Base-by-base conservation (phyloP, 1,140 invertebrate species). In the Drosophila ananassae region DNA sequence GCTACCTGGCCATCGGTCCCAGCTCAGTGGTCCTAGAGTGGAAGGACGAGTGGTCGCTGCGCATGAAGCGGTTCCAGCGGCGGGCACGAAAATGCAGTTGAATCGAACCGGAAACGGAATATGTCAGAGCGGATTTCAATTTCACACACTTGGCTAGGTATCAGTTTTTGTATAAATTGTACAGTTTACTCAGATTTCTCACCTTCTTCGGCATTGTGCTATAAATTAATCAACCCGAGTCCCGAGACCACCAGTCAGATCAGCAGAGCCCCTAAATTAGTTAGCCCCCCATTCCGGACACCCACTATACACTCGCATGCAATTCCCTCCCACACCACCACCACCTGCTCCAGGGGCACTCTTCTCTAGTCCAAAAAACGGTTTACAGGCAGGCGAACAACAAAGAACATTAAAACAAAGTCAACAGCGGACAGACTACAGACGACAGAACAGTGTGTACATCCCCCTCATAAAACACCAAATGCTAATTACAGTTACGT, bases 11-110 rank as follows among this genome's bases (percentile, higher is more conserved):
- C 61, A 95, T 98, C 32, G 97, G 97, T 77, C 95, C 96, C 67
- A 95, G 95, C 71, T 97, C 97, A 47, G 96, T 98, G 68, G 96
- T 98, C 71, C 95, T 98, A 81, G 97, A 98, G 84, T 98, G 97
- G 97, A 96, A 96, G 90, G 96, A 98, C 91, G 97, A 98, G 92
- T 98, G 97, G 97, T 96, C 97, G 87, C 93, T 96, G 85, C 95
- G 98, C 92, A 97, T 99, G 95, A 96, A 97, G 77, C 95, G 97
- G 81, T 97, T 98, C 91, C 96, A 97, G 89, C 94, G 96, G 80
- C 94, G 96, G 69, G 95, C 96, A 50, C 93, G 94, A 89, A 93
- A 95, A 90, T 95, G 95, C 92, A 91, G 90, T 91, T 91, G 90
- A 91, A 91, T 91, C 90, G 90, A 91, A 77, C 90, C 90, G 90